Base-by-base conservation (phyloP, 2,113 vertebrate species). In the Mastomys natalensis region DNA sequence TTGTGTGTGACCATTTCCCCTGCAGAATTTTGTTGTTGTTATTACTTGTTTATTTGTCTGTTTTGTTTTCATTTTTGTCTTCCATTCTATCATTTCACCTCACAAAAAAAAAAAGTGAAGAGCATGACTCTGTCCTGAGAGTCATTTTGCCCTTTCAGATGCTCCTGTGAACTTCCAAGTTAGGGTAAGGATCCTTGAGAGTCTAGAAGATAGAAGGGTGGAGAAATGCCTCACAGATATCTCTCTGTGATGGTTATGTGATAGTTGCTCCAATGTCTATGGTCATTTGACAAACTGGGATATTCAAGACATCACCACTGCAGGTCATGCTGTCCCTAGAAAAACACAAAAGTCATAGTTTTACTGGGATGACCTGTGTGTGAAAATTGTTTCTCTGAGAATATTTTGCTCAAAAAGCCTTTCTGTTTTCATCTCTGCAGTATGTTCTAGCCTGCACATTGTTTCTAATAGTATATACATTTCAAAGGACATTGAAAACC, bases 341-440 rank as follows among this genome's bases (percentile, higher is more conserved):
- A 97, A 86, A 64, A 34, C 0, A 29, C 70, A 45, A 95, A 82
- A 89, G 80, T 81, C 93, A 73, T 21, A 88, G 80, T 95, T 97
- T 97, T 91, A 68, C 70, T 68, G 40, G 66, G 88, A 88, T 97
- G 90, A 93, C 40, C 62, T 68, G 11, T 51, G 26, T 45, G 40
- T 87, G 19, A 68, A 68, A 66, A 66, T 48, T 34, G 60, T 22
- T 87, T 26, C 82, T 76, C 91, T 95, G 84, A 53, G 66, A 73
- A 85, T 68, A 81, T 66, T 95, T 96, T 96, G 11, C 53, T 94
- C 64, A 88, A 81, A 91, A 84, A 91, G 55, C 12, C 15, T 81
- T 94, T 97, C 53, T 58, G 21, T 78, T 91, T 95, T 89, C 48
- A 78, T 90, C 37, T 94, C n/a, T 60, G 72, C 16, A 70, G 66